These are phyloP conservation scores for Chionis minor DNA, from an alignment of 2,113 vertebrate species.

Conservation along the genomic window DNA sequence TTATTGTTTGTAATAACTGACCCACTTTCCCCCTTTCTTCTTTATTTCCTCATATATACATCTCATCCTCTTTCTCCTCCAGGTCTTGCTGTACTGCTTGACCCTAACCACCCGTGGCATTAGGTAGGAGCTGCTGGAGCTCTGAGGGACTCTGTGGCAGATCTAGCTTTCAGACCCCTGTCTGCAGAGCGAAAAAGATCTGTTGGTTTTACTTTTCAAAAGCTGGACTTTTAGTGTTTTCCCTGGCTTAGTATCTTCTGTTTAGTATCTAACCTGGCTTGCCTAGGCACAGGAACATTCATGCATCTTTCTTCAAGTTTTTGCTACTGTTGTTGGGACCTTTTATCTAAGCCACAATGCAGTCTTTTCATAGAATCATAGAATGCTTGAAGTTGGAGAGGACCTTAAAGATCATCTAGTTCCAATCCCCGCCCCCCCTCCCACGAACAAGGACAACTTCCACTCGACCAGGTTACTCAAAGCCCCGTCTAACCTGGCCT, in stretches of 20 bases:
- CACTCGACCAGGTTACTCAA: no score
- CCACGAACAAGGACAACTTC: no score
- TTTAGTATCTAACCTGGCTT: neutral
- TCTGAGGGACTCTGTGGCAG: neutral
- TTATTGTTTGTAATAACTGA: neutral
- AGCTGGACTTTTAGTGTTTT: neutral
- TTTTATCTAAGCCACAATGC: neutral
- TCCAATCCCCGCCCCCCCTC: no score
- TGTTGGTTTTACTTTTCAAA: neutral
- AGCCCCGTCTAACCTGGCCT: no score
- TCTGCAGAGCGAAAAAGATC: neutral
- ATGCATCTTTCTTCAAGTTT: neutral
- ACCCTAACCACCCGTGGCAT: fast-evolving
- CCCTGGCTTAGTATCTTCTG: neutral
- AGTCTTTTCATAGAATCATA: neutral
- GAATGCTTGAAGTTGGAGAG: no score
- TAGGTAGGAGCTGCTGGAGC: neutral
- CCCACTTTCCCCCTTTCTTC: neutral
- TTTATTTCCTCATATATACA: neutral
- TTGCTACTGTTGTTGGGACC: neutral
- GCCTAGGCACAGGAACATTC: neutral
- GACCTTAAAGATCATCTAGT: no score
- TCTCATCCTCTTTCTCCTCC: neutral
- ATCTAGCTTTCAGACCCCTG: neutral
- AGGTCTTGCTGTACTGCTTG: neutral